These are phyloP conservation scores for Strongylocentrotus purpuratus DNA, from an alignment of 35 echinoderm and acorn worm species.

Conservation along the genomic window DNA sequence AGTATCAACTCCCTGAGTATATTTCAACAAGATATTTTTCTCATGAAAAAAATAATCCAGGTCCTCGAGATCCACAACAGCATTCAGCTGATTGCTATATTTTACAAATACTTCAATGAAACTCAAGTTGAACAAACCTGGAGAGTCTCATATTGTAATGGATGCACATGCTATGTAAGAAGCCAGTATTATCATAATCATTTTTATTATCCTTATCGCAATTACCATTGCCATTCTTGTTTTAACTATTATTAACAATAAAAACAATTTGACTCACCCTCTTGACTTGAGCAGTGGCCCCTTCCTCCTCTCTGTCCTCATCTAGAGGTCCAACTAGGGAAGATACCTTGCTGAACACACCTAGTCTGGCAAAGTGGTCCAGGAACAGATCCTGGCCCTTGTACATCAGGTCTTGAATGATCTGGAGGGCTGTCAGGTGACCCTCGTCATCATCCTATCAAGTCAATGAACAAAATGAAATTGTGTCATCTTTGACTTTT, in stretches of 20 bases:
- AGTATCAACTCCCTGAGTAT: neutral
- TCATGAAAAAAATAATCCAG: neutral
- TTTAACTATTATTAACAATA: no score
- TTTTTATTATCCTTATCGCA: no score
- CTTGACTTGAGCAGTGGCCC: constrained; percentile 66
- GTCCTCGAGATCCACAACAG: neutral
- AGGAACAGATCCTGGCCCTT: constrained; percentile 93
- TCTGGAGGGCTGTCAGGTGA: constrained; percentile 94
- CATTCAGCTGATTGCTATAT: neutral
- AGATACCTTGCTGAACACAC: constrained; percentile 94
- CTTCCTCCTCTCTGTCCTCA: constrained; percentile 77
- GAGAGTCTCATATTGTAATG: neutral
- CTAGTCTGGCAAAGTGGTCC: constrained; percentile 96
- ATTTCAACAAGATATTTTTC: no score
- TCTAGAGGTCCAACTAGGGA: constrained; percentile 81
- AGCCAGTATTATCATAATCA: neutral
- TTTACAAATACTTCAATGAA: neutral
- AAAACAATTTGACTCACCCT: constrained; percentile 50
- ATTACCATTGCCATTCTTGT: neutral
- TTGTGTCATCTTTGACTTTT: neutral
- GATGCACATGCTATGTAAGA: neutral
- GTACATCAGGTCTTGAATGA: constrained; percentile 93
- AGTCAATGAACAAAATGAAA: constrained; percentile 16
- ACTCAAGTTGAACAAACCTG: neutral
- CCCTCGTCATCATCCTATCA: constrained; percentile 98